Evolutionary conservation across 1,140 invertebrate genomes (phyloP).

Genomic region (Drosophila melanica): DNA sequence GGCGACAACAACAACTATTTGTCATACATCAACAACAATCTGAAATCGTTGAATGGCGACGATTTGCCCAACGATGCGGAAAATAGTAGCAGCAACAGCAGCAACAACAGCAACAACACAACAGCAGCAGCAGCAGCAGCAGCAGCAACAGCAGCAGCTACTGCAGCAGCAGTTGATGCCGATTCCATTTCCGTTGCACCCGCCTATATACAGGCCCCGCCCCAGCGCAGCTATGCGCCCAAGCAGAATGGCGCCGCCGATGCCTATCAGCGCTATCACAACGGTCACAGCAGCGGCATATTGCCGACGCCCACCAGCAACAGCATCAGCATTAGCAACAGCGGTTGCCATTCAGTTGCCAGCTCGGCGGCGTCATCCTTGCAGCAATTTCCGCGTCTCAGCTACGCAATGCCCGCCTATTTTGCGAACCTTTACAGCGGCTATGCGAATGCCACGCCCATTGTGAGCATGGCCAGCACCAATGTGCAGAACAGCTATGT

Average conservation of each 20-base stretch:
- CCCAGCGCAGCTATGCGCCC: constrained; percentile 30
- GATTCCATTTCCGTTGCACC: constrained; percentile 19
- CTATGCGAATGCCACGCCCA: constrained; percentile 51
- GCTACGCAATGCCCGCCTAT: constrained; percentile 64
- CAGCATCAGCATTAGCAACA: constrained; percentile 38
- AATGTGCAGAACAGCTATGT: constrained; percentile 46
- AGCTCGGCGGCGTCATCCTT: constrained; percentile 56
- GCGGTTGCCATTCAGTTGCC: constrained; percentile 28
- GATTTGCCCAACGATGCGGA: constrained; percentile 32
- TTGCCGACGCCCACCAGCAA: constrained; percentile 79
- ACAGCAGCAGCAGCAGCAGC: constrained; percentile 9
- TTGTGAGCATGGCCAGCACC: constrained; percentile 47
- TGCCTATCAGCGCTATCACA: constrained; percentile 48
- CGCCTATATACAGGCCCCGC: constrained; percentile 23
- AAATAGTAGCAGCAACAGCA: constrained; percentile 29
- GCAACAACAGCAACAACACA: constrained; percentile 25
- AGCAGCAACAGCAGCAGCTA: constrained; percentile 30
- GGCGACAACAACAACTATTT: constrained; percentile 72
- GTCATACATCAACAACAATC: constrained; percentile 74
- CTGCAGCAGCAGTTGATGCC: constrained; percentile 31
- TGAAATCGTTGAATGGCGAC: constrained; percentile 46
- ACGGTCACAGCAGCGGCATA: constrained; percentile 74
- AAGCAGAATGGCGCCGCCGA: constrained; percentile 66
- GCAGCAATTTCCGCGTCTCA: constrained; percentile 58
- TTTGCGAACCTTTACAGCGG: constrained; percentile 59